Evolutionary conservation across 2,113 vertebrate genomes (phyloP).

Genomic region (Sterna hirundo): DNA sequence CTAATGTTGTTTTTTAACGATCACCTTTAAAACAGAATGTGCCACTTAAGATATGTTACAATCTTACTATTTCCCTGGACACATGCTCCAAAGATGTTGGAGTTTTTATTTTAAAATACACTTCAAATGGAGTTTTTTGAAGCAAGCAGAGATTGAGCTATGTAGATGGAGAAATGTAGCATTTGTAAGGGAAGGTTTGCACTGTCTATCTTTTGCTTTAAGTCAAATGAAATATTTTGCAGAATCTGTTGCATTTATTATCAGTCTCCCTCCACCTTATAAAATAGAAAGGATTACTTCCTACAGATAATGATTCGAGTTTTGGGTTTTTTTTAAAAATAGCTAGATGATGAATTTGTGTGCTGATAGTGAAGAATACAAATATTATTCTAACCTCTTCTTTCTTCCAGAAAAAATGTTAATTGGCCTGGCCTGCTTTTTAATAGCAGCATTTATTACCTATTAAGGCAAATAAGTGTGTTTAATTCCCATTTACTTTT

Average conservation of each 20-base stretch:
- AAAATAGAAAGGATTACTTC: not conserved
- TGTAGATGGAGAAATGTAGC: not conserved
- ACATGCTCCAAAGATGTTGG: not conserved
- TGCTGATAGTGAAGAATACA: not conserved
- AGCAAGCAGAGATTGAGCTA: not conserved
- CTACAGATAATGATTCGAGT: not conserved
- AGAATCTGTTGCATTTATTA: not conserved
- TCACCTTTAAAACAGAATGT: not conserved
- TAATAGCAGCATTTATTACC: constrained; percentile 18
- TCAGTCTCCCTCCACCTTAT: not conserved
- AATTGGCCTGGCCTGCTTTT: not conserved
- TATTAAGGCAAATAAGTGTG: constrained; percentile 31
- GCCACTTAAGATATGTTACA: not conserved
- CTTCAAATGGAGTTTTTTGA: not conserved
- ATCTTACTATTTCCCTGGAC: not conserved
- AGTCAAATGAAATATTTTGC: not conserved
- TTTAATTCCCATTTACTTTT: constrained; percentile 36
- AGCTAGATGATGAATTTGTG: not conserved
- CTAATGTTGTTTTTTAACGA: not conserved
- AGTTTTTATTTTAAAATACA: not conserved
- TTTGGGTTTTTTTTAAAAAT: not conserved
- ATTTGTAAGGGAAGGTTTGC: not conserved
- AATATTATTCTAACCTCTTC: not conserved
- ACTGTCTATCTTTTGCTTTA: not conserved
- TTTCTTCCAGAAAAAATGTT: not conserved